Evolutionary conservation across 2,797 vertebrate genomes (phyloP).

Genomic region (Galago senegalensis): DNA sequence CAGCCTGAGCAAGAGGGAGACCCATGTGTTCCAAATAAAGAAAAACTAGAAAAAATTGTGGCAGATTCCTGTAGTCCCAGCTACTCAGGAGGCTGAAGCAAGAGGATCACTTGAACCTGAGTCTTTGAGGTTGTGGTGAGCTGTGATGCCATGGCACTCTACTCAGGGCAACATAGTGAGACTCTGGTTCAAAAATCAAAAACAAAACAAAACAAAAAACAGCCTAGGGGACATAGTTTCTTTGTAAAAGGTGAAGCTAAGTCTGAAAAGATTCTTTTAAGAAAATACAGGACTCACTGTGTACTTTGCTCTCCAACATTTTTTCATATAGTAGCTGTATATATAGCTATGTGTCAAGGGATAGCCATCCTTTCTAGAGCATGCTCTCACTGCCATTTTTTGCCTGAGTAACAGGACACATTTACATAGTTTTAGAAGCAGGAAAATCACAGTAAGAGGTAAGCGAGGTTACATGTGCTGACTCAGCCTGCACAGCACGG

Average conservation of each 20-base stretch:
- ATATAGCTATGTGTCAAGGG: neutral
- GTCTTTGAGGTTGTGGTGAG: too few species aligned
- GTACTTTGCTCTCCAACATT: neutral
- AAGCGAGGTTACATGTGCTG: neutral
- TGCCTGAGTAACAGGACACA: neutral
- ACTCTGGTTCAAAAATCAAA: too few species aligned
- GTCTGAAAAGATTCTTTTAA: slow-evolving; percentile 55
- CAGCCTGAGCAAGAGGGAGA: too few species aligned
- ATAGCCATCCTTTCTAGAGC: neutral
- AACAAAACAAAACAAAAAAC: too few species aligned
- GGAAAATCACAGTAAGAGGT: neutral
- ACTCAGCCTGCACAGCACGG: neutral
- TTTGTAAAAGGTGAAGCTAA: slow-evolving; percentile 59
- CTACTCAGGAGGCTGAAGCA: too few species aligned
- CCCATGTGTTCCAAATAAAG: too few species aligned
- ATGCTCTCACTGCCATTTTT: neutral
- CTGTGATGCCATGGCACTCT: too few species aligned
- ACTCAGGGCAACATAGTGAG: too few species aligned
- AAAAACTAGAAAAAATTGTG: too few species aligned
- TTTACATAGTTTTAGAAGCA: slow-evolving; percentile 50
- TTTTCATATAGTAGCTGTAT: neutral
- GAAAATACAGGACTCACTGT: slow-evolving; percentile 15
- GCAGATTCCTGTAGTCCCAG: too few species aligned
- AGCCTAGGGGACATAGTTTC: slow-evolving; percentile 24
- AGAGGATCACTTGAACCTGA: too few species aligned